Conservation (phyloP, 2,888 invertebrate genomes). For the Macrophya annulata region DNA sequence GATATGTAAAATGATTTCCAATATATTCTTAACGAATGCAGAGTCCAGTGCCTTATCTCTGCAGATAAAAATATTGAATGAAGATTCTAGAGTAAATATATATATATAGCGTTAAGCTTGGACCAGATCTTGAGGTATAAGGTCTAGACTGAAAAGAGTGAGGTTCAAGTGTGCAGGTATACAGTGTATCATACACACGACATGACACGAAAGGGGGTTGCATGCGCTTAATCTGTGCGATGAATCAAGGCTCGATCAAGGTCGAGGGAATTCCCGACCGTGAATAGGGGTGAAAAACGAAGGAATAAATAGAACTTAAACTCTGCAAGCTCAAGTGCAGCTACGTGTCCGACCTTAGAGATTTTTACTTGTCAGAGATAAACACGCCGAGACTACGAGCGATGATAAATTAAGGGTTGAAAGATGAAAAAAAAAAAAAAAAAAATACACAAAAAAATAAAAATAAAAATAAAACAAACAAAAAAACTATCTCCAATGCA, state of each 20-base stretch:
- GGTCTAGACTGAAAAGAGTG: constrained; percentile 27
- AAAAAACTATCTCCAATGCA: neutral
- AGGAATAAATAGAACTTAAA: neutral
- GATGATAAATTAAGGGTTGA: neutral
- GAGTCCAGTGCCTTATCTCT: neutral
- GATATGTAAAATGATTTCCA: neutral
- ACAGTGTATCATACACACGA: constrained; percentile 19
- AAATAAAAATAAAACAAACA: neutral
- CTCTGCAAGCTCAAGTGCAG: constrained; percentile 31
- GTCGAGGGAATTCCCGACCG: constrained; percentile 43
- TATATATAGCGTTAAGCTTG: neutral
- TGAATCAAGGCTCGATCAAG: constrained; percentile 53
- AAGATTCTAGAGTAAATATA: neutral
- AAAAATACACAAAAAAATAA: neutral
- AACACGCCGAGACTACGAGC: neutral
- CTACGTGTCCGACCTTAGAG: constrained; percentile 29
- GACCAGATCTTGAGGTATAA: neutral
- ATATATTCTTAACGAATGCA: neutral
- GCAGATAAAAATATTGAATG: neutral
- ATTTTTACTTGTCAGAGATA: constrained; percentile 9
- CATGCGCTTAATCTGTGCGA: constrained; percentile 55
- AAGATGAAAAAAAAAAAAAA: neutral
- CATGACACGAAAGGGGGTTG: constrained; percentile 46
- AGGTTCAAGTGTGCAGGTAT: neutral
- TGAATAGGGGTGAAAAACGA: constrained; percentile 2